Conservation (phyloP, 2,888 invertebrate species). For the Clitarchus hookeri region DNA sequence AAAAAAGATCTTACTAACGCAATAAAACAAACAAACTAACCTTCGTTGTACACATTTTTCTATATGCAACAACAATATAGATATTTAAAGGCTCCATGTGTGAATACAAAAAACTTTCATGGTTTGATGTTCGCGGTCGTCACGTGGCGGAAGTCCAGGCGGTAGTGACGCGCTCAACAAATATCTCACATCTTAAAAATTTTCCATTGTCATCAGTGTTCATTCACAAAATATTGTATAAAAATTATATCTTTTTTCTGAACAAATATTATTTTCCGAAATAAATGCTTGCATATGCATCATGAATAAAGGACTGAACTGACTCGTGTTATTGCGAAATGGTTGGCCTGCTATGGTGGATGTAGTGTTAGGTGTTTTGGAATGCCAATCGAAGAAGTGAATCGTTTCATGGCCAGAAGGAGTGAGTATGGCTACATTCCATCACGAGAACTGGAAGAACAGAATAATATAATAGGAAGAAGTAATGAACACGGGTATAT, state of each 20-base stretch:
- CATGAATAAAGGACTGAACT: neutral
- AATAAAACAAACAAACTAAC: too few relatives aligned
- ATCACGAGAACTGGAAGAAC: constrained; percentile 24
- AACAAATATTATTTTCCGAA: neutral
- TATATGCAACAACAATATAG: too few relatives aligned
- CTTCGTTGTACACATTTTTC: too few relatives aligned
- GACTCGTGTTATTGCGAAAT: constrained; percentile 33
- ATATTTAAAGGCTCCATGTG: too few relatives aligned
- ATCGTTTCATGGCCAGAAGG: constrained; percentile 41
- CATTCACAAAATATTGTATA: neutral
- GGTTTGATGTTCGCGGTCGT: neutral
- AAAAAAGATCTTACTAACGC: too few relatives aligned
- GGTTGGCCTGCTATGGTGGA: constrained; percentile 33
- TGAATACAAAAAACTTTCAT: neutral
- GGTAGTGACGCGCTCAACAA: neutral
- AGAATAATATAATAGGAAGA: constrained; percentile 14
- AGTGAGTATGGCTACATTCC: constrained; percentile 45
- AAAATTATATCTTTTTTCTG: neutral
- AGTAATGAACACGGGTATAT: neutral
- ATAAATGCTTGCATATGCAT: neutral
- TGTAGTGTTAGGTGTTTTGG: constrained; percentile 24
- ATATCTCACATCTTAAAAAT: neutral
- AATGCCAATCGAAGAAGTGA: constrained; percentile 40
- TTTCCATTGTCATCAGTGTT: neutral
- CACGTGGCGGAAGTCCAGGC: neutral